Base-by-base conservation (phyloP, 2,888 invertebrate genomes). In the Aporophyla nigra region DNA sequence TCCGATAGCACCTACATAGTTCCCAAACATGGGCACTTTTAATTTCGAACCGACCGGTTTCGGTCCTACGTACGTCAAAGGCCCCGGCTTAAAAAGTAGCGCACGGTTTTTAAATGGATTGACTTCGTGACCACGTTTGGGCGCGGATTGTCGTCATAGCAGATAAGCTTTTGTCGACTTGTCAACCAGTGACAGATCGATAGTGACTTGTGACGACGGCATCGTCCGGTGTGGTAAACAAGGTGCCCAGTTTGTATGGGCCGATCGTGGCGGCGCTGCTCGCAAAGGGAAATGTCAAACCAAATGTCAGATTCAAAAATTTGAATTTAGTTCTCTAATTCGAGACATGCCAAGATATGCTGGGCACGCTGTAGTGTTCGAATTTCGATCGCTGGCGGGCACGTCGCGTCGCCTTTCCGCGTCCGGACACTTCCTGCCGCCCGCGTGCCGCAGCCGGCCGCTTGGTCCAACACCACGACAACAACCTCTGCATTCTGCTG, bases 341-440 rank as follows among this genome's bases (percentile, higher is more conserved):
- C 19, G n/a, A 53, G 16, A 14, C n/a, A 56, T 70, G 62, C 6
- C 69, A 82, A 71, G 63, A 67, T 70, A 82, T 66, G 49, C 24
- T 81, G 74, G 74, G 21, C 54, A 74, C 70, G 33, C 46, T 58
- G 58, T 46, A 75, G 71, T 76, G 68, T 72, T 74, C 79, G 82
- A 88, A 85, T 85, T 85, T 88, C 78, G 84, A 85, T 84, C 82
- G 86, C 83, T 83, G 79, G 82, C 81, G 84, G 86, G 86, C 85
- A 82, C 76, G 76, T 80, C 82, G 72, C 76, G 76, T 79, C 78
- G 83, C 85, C 89, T 91, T 92, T 92, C 92, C 92, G 92, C 85
- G 88, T 91, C 84, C 74, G 82, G 79, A 78, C 83, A 91, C 88
- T 92, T 92, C 92, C 92, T 89, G 91, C 83, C 74, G 75, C 78